These are phyloP conservation scores for Synergus gifuensis DNA, from an alignment of 2,888 invertebrate species.

Conservation along the genomic window DNA sequence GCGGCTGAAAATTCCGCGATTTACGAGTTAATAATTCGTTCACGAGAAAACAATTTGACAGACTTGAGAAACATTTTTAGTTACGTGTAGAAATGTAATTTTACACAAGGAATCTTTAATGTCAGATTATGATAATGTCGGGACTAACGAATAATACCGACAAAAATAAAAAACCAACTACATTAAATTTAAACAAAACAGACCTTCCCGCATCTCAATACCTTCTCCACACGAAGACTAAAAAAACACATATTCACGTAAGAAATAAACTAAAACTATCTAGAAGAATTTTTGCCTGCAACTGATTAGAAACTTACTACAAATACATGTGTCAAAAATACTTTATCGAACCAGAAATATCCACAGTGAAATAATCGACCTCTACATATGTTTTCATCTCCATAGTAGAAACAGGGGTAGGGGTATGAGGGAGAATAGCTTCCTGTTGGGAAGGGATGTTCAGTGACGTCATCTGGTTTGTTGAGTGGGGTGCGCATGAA, in stretches of 20 bases:
- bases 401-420: conserved; percentile 30
- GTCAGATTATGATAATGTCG: too few species aligned
- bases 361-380: neutral
- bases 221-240: neutral
- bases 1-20: neutral
- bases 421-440: conserved; percentile 44
- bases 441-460: conserved; percentile 52
- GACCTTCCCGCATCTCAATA: neutral
- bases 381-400: conserved; percentile 50
- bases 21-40: neutral
- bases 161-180: too few species aligned
- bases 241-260: neutral
- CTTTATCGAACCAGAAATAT: neutral
- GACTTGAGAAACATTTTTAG: neutral
- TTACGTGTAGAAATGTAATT: too few species aligned
- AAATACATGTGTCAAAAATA: neutral
- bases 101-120: too few species aligned
- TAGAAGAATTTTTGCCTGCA: neutral
- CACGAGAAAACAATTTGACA: neutral
- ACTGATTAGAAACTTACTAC: neutral
- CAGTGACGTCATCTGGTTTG: conserved; percentile 67
- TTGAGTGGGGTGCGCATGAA: conserved; percentile 47
- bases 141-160: too few species aligned
- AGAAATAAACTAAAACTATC: neutral
- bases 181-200: neutral